A percentile compares a stretch with the other conserved stretches of the same genome.
These are phyloP conservation scores for Perccottus glenii DNA, from an alignment of 2,113 vertebrate genomes.

Conservation along the genomic window DNA sequence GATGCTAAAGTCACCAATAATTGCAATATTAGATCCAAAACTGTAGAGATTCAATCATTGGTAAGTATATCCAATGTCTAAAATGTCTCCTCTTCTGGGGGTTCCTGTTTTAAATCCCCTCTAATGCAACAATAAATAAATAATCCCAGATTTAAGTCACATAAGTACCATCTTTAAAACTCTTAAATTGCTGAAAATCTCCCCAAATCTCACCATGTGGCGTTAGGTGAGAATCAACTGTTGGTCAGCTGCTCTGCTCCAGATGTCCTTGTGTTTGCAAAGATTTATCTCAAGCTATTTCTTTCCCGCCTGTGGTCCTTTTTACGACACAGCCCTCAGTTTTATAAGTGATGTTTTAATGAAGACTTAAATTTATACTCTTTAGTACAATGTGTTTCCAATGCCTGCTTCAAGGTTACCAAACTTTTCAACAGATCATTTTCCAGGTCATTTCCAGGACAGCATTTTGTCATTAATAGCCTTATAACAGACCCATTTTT, in stretches of 20 bases:
- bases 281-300: constrained; percentile 19
- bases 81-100: not conserved
- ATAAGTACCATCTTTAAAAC: not conserved
- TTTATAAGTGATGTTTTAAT: constrained; percentile 38
- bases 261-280: constrained; percentile 49
- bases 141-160: not conserved
- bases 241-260: constrained; percentile 52
- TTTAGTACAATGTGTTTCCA: too few species aligned
- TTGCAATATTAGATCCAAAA: too few species aligned
- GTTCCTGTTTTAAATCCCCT: not conserved
- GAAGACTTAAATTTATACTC: constrained; percentile 6
- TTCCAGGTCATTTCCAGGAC: too few species aligned
- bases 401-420: too few species aligned
- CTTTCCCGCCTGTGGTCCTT: constrained; percentile 11
- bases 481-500: too few species aligned
- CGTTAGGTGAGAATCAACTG: constrained; percentile 39
- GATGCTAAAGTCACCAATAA: too few species aligned
- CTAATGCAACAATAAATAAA: not conserved
- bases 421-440: too few species aligned
- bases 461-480: too few species aligned
- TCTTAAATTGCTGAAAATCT: constrained; percentile 23
- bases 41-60: too few species aligned
- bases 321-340: not conserved
- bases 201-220: constrained; percentile 46
- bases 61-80: too few species aligned